A percentile compares a stretch with the other conserved stretches of the same genome.
Conservation (phyloP, 2,888 invertebrate species). For the Plebejus anna region DNA sequence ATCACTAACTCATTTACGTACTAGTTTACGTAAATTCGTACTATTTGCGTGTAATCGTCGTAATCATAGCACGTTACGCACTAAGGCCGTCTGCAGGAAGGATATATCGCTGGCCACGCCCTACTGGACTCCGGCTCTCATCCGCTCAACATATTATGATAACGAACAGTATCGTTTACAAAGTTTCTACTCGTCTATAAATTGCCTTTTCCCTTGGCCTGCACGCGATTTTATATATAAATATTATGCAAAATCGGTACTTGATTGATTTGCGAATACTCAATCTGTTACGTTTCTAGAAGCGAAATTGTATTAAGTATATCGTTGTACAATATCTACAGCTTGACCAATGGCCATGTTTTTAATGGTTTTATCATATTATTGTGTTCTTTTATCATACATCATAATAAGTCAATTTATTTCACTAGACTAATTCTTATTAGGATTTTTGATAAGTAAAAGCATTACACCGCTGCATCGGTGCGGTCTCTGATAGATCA, state of each 20-base stretch:
- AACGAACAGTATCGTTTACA: constrained; percentile 26
- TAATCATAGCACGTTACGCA: neutral
- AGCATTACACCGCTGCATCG: too few species aligned
- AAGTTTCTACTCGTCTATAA: constrained; percentile 19
- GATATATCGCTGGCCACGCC: constrained; percentile 26
- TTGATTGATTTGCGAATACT: neutral
- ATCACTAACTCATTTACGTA: neutral
- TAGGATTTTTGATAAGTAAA: too few species aligned
- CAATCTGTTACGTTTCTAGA: neutral
- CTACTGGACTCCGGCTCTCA: constrained; percentile 18
- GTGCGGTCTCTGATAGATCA: too few species aligned
- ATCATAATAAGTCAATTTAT: too few species aligned
- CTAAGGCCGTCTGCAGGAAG: constrained; percentile 25
- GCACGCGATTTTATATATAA: constrained; percentile 6
- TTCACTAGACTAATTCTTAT: too few species aligned
- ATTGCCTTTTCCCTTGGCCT: constrained; percentile 22
- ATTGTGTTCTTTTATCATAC: too few species aligned
- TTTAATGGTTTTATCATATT: too few species aligned
- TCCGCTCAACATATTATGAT: constrained; percentile 26
- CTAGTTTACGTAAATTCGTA: neutral
- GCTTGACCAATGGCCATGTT: too few species aligned
- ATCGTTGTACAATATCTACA: too few species aligned
- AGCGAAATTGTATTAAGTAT: too few species aligned
- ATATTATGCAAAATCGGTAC: neutral
- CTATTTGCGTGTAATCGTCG: neutral